Percentiles rank a stretch among this genome's conserved stretches.
Conservation (phyloP, 1,140 invertebrate genomes). For the Gryllus bimaculatus region DNA sequence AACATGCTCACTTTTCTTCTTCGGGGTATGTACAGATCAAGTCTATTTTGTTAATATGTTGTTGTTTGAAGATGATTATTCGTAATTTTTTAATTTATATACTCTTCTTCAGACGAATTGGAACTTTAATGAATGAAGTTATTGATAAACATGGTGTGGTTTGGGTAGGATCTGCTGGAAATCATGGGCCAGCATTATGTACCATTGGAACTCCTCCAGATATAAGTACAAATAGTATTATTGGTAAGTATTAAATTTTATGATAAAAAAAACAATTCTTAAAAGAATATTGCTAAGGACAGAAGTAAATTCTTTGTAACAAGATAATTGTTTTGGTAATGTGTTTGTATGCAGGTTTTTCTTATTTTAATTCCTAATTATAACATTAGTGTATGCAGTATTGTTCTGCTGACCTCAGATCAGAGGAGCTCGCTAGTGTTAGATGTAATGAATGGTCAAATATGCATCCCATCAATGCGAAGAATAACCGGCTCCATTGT, state of each 20-base stretch:
- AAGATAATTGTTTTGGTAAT: too few relatives aligned
- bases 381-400: too few relatives aligned
- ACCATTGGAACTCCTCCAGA: conserved; percentile 91
- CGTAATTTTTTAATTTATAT: conserved; percentile 8
- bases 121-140: conserved; percentile 78
- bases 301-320: too few relatives aligned
- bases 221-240: conserved; percentile 67
- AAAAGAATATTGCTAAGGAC: too few relatives aligned
- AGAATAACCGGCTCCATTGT: too few relatives aligned
- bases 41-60: background rate
- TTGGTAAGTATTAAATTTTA: conserved; percentile 44
- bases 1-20: conserved; percentile 83
- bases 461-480: too few relatives aligned
- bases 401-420: too few relatives aligned
- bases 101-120: conserved; percentile 54
- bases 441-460: too few relatives aligned
- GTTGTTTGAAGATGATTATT: background rate
- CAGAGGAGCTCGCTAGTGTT: too few relatives aligned
- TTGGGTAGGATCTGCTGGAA: conserved; percentile 88
- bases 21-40: conserved; percentile 54
- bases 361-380: too few relatives aligned
- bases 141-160: conserved; percentile 86
- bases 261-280: too few relatives aligned
- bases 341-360: too few relatives aligned
- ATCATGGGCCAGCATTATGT: conserved; percentile 85